phyloP scores from a whole-genome alignment of 1,140 invertebrate genomes.

The Drosophila malerkotliana region DNA sequence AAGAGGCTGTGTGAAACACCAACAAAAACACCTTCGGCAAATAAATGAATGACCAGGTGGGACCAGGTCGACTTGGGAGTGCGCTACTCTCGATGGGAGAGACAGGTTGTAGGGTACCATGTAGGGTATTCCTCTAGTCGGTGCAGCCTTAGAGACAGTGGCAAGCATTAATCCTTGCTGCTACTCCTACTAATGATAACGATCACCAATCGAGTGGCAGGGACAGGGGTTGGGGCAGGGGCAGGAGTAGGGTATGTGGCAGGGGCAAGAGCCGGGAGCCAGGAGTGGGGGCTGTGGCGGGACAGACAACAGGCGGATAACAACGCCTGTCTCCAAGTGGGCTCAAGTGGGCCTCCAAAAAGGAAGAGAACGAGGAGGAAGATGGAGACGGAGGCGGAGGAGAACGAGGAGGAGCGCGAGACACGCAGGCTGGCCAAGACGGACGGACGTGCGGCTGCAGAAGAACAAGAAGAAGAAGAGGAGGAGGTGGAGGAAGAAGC shows the following conservation, averaged over 20 bases:
- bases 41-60: constrained; percentile 32
- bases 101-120: no score
- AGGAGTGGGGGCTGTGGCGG: constrained; percentile 1
- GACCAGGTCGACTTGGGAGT: constrained; percentile 21
- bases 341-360: constrained; percentile 58
- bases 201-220: constrained; percentile 43
- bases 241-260: not conserved
- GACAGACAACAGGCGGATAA: constrained; percentile 43
- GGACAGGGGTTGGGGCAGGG: constrained; percentile 7
- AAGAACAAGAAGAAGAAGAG: constrained; percentile 33
- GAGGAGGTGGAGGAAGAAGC: constrained; percentile 24
- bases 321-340: constrained; percentile 74
- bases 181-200: constrained; percentile 45
- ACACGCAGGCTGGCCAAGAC: constrained; percentile 74
- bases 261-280: not conserved
- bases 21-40: constrained; percentile 63
- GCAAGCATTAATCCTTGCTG: constrained; percentile 34
- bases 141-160: not conserved
- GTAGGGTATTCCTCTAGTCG: constrained; percentile 2
- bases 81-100: constrained; percentile 1
- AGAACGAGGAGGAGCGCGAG: constrained; percentile 47
- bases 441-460: constrained; percentile 27
- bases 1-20: constrained; percentile 39
- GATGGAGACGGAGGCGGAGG: constrained; percentile 2
- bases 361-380: not conserved